Percentiles rank a stretch among this genome's conserved stretches.
Conservation (phyloP, 2,113 vertebrate species). For the Calidris pygmaea region DNA sequence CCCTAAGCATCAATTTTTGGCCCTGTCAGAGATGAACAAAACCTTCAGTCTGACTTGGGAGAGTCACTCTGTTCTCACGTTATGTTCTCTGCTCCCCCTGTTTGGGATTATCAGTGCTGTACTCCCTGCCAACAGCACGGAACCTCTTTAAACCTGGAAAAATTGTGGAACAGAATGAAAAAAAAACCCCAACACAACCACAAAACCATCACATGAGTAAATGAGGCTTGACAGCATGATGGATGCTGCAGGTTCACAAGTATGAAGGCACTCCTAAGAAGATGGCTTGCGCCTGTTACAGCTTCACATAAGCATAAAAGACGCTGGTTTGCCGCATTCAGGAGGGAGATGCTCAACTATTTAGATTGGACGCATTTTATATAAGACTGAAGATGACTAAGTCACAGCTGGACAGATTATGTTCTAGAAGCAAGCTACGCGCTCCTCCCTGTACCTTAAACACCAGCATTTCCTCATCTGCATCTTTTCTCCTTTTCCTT, state of each 20-base stretch:
- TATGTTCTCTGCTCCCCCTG: not conserved
- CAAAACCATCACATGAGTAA: conserved; percentile 17
- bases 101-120: not conserved
- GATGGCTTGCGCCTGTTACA: conserved; percentile 5
- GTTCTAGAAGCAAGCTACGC: not conserved
- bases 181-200: not conserved
- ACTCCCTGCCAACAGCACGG: conserved; percentile 7
- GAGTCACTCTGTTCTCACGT: not conserved
- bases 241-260: conserved; percentile 56
- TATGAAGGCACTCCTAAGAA: conserved; percentile 22
- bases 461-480: conserved; percentile 19
- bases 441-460: conserved; percentile 8
- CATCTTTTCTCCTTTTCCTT: not conserved
- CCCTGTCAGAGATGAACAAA: conserved; percentile 2
- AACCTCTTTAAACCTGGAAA: conserved; percentile 33
- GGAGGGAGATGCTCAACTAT: conserved; percentile 54
- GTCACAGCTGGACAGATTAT: conserved; percentile 53
- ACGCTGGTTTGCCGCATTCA: conserved; percentile 22
- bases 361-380: conserved; percentile 10
- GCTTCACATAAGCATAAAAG: conserved; percentile 18
- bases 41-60: not conserved
- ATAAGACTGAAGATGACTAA: conserved; percentile 43
- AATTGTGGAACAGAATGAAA: not conserved
- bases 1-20: conserved; percentile 22
- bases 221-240: conserved; percentile 58